Conservation (phyloP, 2,888 invertebrate genomes). For the Torymus texanus region DNA sequence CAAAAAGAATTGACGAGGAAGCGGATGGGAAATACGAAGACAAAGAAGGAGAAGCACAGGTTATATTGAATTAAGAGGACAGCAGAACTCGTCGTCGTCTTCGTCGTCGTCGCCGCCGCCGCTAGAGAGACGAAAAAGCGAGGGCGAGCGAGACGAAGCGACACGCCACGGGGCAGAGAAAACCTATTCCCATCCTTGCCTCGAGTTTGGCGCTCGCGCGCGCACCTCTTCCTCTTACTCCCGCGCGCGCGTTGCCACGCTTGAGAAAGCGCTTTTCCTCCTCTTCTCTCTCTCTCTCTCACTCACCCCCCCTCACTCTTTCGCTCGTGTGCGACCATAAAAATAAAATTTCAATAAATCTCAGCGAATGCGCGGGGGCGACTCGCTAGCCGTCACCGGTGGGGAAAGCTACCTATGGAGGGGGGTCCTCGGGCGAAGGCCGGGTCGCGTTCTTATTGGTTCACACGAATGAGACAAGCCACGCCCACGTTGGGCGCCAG, state of each 20-base stretch:
- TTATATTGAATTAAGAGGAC: slow-evolving; percentile 73
- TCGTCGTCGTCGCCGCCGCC: slow-evolving; percentile 3
- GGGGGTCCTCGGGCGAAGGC: slow-evolving; percentile 28
- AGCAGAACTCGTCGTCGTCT: slow-evolving; percentile 49
- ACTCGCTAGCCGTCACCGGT: not conserved
- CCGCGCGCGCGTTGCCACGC: not conserved
- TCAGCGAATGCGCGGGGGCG: slow-evolving; percentile 64
- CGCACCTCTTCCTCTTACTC: slow-evolving; percentile 16
- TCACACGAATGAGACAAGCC: not conserved
- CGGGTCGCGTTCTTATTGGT: slow-evolving; percentile 27
- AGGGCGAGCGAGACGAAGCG: slow-evolving; percentile 31
- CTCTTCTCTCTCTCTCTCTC: slow-evolving; percentile 47
- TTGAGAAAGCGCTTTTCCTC: slow-evolving; percentile 42
- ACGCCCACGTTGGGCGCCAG: slow-evolving; percentile 21
- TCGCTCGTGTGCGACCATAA: slow-evolving; percentile 72
- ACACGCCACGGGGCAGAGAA: slow-evolving; percentile 2
- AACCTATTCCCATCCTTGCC: slow-evolving; percentile 10
- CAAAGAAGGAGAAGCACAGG: slow-evolving; percentile 25
- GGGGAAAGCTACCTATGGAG: not conserved
- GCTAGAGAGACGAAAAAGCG: slow-evolving; percentile 46
- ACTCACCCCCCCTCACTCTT: slow-evolving; percentile 48
- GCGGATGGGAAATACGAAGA: slow-evolving; percentile 11
- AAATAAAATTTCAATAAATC: slow-evolving; percentile 76
- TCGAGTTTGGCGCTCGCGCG: not conserved
- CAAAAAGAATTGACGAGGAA: slow-evolving; percentile 25